Percentiles rank a stretch among this genome's conserved stretches.
Conservation (phyloP, 2,888 invertebrate genomes). For the Eledone cirrhosa region DNA sequence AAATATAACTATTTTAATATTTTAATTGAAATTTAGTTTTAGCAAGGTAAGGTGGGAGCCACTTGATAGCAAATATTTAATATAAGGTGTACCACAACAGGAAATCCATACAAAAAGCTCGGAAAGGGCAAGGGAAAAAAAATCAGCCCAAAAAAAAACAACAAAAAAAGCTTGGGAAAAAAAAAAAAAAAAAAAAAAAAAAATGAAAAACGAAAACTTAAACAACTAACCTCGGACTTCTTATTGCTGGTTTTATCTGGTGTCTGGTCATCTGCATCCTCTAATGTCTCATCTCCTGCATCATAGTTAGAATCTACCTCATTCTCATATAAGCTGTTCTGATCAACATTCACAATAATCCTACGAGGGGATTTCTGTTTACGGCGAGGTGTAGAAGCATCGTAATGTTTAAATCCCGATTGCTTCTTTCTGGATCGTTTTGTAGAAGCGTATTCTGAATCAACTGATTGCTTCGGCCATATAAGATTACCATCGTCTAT, state of each 20-base stretch:
- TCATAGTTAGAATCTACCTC: slow-evolving; percentile 21
- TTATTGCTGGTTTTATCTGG: background rate
- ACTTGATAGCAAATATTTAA: too few species aligned
- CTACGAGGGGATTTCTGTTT: slow-evolving; percentile 10
- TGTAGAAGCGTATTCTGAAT: background rate
- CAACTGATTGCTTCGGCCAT: background rate
- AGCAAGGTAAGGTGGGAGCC: too few species aligned
- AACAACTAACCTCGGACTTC: background rate
- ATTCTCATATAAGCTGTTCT: slow-evolving; percentile 9
- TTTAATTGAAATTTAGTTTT: too few species aligned
- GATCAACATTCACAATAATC: slow-evolving; percentile 17
- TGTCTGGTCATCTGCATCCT: too few species aligned
- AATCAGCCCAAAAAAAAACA: background rate
- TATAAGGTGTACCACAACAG: too few species aligned
- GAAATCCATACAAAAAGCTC: background rate
- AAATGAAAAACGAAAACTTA: background rate
- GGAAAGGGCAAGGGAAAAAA: background rate
- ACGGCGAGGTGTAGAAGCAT: slow-evolving; percentile 17
- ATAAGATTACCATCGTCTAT: background rate
- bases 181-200: background rate
- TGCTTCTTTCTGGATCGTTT: slow-evolving; percentile 12
- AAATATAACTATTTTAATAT: too few species aligned
- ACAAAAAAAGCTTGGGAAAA: background rate
- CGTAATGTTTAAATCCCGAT: background rate
- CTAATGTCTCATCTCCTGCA: background rate